phyloP scores from a whole-genome alignment of 2,113 vertebrate genomes.

The Phylloscopus whistleri region DNA sequence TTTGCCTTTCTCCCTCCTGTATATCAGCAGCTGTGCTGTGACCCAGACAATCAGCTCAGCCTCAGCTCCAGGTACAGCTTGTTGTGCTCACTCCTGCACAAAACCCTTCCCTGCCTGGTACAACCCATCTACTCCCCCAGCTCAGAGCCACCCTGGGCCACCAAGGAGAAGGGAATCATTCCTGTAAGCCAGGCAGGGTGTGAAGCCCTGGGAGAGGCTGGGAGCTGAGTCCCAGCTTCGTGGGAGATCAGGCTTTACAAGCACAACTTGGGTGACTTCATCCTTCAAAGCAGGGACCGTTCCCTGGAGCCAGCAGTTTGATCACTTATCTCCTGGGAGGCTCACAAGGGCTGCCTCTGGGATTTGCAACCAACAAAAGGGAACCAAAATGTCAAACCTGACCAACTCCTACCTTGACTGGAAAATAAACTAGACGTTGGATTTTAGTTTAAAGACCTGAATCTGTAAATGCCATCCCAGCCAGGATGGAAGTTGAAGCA shows the following conservation, averaged over 20 bases:
- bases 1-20: background rate
- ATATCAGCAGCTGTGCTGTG: rapidly evolving
- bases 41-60: background rate
- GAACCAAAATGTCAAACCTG: background rate
- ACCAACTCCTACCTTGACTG: background rate
- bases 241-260: slow-evolving; percentile 2
- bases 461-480: background rate
- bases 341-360: background rate
- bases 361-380: background rate
- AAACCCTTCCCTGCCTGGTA: background rate
- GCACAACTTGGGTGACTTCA: slow-evolving; percentile 30
- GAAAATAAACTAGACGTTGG: background rate
- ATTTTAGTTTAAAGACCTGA: background rate
- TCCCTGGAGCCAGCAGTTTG: background rate
- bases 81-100: background rate
- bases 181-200: background rate
- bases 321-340: background rate
- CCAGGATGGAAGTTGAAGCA: background rate
- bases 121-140: background rate
- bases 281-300: background rate
- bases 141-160: background rate
- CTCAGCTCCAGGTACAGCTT: background rate
- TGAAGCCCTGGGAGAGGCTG: background rate
- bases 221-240: background rate
- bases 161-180: background rate